Base-by-base conservation (phyloP, 2,797 vertebrate species). In the Cirrhinus mrigala region DNA sequence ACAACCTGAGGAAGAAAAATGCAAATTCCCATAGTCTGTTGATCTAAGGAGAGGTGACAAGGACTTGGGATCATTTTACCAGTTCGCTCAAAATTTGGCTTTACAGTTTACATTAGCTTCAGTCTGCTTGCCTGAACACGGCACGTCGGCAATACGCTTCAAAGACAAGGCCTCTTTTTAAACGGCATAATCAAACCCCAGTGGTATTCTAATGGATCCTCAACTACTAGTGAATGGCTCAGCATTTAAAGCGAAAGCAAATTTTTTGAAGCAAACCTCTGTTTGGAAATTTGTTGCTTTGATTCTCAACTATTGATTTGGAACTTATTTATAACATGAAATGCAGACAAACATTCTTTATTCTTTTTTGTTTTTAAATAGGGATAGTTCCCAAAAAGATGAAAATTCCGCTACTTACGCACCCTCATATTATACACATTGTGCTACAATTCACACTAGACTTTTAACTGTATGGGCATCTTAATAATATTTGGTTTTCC, bases 31-130 rank as follows among this genome's bases (percentile, higher is more conserved):
- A 89, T 91, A 78, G 84, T 89, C 87, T 92, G 76, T 48, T 94
- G 94, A 94, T 92, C 87, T 95, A 94, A 95, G 91, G 92, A 93
- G 87, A 94, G 90, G 93, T 93, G 94, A 95, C 94, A 94, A 88
- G 92, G 91, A 91, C 92, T 91, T 90, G 75, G 91, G 93, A 94
- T 95, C 93, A 85, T 93, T 94, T 95, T 95, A 95, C 94, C 92
- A 84, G 92, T 94, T 92, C 92, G 92, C 88, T 91, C 78, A 86
- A 90, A 89, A 90, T 92, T 92, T 92, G 90, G 92, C 92, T 91
- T 92, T 80, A 86, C 91, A 91, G 92, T 94, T 94, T 92, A 91
- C 93, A 92, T 94, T 92, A 90, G 89, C 88, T 88, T 93, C 88
- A 88, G 87, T 91, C 91, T 91, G 92, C 91, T 90, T 84, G 90